phyloP scores from a whole-genome alignment of 1,140 invertebrate species.

The Zaprionus gabonicus region DNA sequence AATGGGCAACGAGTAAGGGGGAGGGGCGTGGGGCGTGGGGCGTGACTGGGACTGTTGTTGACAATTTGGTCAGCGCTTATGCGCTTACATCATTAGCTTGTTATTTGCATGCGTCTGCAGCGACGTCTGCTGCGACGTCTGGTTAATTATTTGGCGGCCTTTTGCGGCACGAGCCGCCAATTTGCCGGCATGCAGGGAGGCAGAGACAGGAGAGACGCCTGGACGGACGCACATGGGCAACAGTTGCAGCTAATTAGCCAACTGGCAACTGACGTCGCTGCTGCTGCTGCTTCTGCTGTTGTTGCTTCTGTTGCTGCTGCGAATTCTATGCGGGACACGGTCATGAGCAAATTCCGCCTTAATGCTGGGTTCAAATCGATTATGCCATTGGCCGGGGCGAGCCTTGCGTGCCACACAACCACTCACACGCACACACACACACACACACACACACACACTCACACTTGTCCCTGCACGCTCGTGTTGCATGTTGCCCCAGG shows the following conservation, averaged over 20 bases:
- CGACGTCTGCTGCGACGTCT: constrained; percentile 15
- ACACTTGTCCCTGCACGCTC: neutral
- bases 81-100: constrained; percentile 81
- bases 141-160: constrained; percentile 60
- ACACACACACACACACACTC: neutral
- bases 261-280: constrained; percentile 57
- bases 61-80: constrained; percentile 81
- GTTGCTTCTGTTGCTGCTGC: constrained; percentile 50
- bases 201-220: neutral
- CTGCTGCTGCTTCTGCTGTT: constrained; percentile 44
- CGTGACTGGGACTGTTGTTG: constrained; percentile 64
- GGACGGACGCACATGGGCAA: constrained; percentile 43
- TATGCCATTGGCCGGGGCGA: constrained; percentile 40
- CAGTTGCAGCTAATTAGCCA: constrained; percentile 81
- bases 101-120: constrained; percentile 68
- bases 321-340: constrained; percentile 12
- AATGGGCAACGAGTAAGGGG: constrained; percentile 13
- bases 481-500: constrained; percentile 62
- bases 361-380: constrained; percentile 78
- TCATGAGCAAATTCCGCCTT: constrained; percentile 41
- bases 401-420: constrained; percentile 57
- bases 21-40: constrained; percentile 16
- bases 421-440: neutral
- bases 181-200: constrained; percentile 41
- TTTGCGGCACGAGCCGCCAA: constrained; percentile 74